phyloP scores from a whole-genome alignment of 2,113 vertebrate species.

The Montifringilla adamsi region DNA sequence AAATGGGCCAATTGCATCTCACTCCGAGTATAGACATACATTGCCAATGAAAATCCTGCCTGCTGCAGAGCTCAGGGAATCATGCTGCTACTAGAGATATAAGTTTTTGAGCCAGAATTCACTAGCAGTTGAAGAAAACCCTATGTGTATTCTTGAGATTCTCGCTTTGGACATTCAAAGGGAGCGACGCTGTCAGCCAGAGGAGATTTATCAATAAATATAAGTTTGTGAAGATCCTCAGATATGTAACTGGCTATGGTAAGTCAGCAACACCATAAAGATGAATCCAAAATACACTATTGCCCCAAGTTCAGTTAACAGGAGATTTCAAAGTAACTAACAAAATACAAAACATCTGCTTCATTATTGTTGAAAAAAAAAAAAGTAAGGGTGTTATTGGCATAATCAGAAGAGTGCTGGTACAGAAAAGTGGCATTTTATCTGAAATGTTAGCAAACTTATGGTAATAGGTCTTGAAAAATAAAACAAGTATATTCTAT shows the following conservation, averaged over 20 bases:
- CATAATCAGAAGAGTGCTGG: neutral
- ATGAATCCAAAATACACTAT: conserved; percentile 6
- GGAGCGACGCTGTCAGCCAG: neutral
- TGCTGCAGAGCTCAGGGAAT: neutral
- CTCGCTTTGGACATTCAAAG: neutral
- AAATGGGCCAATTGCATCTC: neutral
- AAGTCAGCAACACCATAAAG: neutral
- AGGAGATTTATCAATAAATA: conserved; percentile 15
- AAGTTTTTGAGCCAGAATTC: neutral
- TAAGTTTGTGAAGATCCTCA: conserved; percentile 17
- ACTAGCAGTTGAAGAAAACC: neutral
- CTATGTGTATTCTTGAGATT: neutral
- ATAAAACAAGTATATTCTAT: neutral
- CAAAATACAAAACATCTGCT: neutral
- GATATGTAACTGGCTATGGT: neutral
- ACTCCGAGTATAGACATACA: rapidly evolving
- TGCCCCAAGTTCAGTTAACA: neutral
- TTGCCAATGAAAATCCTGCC: neutral
- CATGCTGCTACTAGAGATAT: neutral
- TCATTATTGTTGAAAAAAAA: neutral
- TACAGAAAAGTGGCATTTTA: neutral
- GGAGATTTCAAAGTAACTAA: neutral
- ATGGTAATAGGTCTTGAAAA: neutral
- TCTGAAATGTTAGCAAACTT: neutral
- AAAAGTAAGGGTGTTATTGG: rapidly evolving